Percentiles rank a stretch among this genome's conserved stretches.
These are phyloP conservation scores for Pomatorhinus ruficollis DNA, from an alignment of 2,113 vertebrate species.

Conservation along the genomic window DNA sequence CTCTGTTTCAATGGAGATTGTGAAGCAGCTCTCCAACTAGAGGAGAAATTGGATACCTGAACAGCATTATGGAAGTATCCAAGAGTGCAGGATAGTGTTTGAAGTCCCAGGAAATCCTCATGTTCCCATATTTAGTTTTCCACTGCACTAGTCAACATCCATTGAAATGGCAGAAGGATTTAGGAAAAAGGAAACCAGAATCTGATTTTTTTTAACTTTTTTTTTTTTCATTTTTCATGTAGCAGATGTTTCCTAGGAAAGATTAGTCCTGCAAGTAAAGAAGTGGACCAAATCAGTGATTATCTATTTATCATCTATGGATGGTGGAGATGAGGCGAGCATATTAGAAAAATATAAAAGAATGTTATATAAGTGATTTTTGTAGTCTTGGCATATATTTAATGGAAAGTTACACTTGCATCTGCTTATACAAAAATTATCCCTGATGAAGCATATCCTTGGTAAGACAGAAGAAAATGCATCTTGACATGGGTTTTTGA, in stretches of 20 bases:
- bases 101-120: not conserved
- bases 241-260: not conserved
- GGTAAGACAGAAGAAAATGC: not conserved
- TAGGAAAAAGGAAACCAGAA: not conserved
- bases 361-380: not conserved
- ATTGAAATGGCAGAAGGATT: not conserved
- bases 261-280: not conserved
- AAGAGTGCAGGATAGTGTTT: not conserved
- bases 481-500: not conserved
- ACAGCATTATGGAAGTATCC: not conserved
- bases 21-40: not conserved
- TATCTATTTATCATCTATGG: not conserved
- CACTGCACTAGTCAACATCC: not conserved
- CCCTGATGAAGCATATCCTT: not conserved
- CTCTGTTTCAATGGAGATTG: not conserved
- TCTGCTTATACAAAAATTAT: not conserved
- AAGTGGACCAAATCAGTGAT: not conserved
- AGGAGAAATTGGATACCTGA: not conserved
- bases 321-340: not conserved
- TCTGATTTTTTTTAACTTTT: not conserved
- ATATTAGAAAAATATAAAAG: not conserved
- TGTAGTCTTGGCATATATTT: not conserved
- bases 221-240: no score
- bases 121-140: not conserved
- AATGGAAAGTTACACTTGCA: not conserved